Percentiles rank a stretch among this genome's conserved stretches.
Evolutionary conservation across 2,113 vertebrate genomes (phyloP).

Genomic region (Petrocephalus zakoni): DNA sequence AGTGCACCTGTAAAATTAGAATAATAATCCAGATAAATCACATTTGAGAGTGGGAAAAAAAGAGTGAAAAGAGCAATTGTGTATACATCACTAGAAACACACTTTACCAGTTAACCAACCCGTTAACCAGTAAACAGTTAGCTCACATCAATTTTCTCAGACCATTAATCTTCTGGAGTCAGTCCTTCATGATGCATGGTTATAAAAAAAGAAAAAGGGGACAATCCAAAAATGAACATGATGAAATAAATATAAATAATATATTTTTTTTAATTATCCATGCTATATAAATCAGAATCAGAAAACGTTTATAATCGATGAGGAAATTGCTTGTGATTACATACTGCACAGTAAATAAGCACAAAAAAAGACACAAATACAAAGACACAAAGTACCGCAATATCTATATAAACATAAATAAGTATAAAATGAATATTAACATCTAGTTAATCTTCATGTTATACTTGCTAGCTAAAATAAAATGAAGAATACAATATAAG

Average conservation of each 20-base stretch:
- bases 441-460: too few relatives aligned
- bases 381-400: neutral
- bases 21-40: neutral
- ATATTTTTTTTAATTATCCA: neutral
- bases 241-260: neutral
- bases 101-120: constrained; percentile 18
- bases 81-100: constrained; percentile 9
- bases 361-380: neutral
- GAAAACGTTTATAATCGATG: neutral
- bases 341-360: neutral
- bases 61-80: neutral
- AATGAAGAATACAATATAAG: neutral
- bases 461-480: neutral
- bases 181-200: constrained; percentile 39
- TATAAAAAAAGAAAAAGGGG: constrained; percentile 14
- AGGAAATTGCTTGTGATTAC: neutral
- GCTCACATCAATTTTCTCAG: constrained; percentile 21
- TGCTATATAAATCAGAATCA: neutral
- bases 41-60: too few relatives aligned
- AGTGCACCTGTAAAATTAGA: neutral
- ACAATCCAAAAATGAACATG: constrained; percentile 13
- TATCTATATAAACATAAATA: neutral
- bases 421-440: neutral
- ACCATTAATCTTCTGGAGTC: constrained; percentile 18
- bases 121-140: constrained; percentile 28